phyloP scores from a whole-genome alignment of 2,888 invertebrate species.

The Gasteruption jaculator region DNA sequence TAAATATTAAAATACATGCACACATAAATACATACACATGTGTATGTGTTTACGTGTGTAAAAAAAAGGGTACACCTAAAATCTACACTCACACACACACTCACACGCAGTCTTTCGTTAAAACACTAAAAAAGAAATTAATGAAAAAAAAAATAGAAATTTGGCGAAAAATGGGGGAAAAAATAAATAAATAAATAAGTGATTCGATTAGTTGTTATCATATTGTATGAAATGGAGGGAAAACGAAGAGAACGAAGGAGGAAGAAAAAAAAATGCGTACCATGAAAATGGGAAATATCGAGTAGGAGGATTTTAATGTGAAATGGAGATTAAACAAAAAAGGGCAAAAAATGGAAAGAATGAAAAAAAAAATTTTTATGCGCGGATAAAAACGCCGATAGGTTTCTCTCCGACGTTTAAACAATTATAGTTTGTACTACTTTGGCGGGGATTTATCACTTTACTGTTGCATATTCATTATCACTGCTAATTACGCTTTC shows the following conservation, averaged over 20 bases:
- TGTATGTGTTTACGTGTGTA: constrained; percentile 16
- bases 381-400: constrained; percentile 11
- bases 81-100: too few relatives aligned
- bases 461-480: constrained; percentile 33
- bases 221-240: too few relatives aligned
- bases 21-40: constrained; percentile 20
- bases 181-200: too few relatives aligned
- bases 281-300: not conserved
- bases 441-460: constrained; percentile 26
- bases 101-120: too few relatives aligned
- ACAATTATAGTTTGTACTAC: too few relatives aligned
- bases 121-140: too few relatives aligned
- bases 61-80: too few relatives aligned
- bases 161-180: too few relatives aligned
- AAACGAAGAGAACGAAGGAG: constrained; percentile 27
- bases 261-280: constrained; percentile 10
- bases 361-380: constrained; percentile 1
- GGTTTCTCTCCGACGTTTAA: constrained; percentile 25
- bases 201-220: too few relatives aligned
- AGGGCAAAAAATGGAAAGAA: not conserved
- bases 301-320: constrained; percentile 12
- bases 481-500: constrained; percentile 33
- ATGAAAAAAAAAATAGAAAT: too few relatives aligned
- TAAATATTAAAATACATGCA: constrained; percentile 18
- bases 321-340: not conserved